A percentile compares a stretch with the other conserved stretches of the same genome.
Conservation (phyloP, 2,113 vertebrate genomes). For the Perca schrenkii region DNA sequence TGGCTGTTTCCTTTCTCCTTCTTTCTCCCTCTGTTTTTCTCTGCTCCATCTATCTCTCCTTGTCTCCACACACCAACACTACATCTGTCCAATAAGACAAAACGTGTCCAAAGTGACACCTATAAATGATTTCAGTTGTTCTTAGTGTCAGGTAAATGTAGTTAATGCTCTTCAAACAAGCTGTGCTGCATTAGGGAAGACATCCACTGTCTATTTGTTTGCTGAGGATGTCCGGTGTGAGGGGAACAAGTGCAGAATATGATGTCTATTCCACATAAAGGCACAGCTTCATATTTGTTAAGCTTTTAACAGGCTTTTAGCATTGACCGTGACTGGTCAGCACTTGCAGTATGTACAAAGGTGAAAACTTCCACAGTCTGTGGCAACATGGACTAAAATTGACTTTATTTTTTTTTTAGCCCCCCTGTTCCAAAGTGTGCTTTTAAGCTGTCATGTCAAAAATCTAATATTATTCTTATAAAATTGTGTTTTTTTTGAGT, state of each 20-base stretch:
- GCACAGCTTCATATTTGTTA: constrained; percentile 76
- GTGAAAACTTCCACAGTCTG: constrained; percentile 37
- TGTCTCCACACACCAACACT: neutral
- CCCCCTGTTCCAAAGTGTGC: neutral
- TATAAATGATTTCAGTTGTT: constrained; percentile 50
- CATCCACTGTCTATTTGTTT: constrained; percentile 75
- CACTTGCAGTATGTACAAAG: constrained; percentile 41
- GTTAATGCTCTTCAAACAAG: constrained; percentile 70
- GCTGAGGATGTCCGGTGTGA: constrained; percentile 78
- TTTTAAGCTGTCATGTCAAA: neutral
- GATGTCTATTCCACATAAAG: constrained; percentile 73
- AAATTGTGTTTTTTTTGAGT: neutral
- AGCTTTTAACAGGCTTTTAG: constrained; percentile 83
- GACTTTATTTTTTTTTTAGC: constrained; percentile 1
- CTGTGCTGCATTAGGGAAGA: constrained; percentile 65
- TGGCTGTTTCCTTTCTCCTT: neutral
- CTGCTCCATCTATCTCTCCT: neutral
- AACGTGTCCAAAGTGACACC: constrained; percentile 55
- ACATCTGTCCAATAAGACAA: constrained; percentile 31
- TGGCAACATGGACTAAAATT: constrained; percentile 25
- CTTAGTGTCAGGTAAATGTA: constrained; percentile 55
- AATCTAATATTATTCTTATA: neutral
- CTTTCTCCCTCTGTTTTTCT: neutral
- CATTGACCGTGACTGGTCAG: constrained; percentile 44
- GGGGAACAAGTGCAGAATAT: constrained; percentile 56